Evolutionary conservation across 1,140 invertebrate species (phyloP).

Genomic region (Tigriopus japonicus): DNA sequence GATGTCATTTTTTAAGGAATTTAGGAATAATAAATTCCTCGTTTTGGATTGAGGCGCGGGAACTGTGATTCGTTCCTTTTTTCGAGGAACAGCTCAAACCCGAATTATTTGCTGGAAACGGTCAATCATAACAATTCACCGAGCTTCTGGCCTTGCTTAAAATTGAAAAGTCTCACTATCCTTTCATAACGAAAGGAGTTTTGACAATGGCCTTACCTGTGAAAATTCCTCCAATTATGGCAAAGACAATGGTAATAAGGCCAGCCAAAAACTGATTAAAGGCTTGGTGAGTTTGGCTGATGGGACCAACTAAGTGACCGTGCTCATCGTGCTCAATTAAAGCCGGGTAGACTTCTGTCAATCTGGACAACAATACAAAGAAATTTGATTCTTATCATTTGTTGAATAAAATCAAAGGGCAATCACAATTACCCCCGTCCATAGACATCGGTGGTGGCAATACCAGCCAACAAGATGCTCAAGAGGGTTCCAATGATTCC

Average conservation of each 20-base stretch:
- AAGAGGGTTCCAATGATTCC: conserved; percentile 62
- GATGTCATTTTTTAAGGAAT: too few species aligned
- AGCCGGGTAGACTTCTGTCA: not conserved
- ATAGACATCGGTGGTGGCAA: conserved; percentile 36
- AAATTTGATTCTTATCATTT: too few species aligned
- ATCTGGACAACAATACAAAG: not conserved
- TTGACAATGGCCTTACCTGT: too few species aligned
- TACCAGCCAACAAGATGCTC: conserved; percentile 48
- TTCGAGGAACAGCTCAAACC: too few species aligned
- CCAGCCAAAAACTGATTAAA: not conserved
- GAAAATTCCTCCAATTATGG: not conserved
- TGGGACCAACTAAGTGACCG: not conserved
- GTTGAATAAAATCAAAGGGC: not conserved
- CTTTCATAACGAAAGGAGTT: too few species aligned
- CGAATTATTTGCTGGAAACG: too few species aligned
- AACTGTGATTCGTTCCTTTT: too few species aligned
- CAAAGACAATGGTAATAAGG: not conserved
- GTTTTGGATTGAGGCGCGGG: too few species aligned
- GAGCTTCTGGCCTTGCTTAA: too few species aligned
- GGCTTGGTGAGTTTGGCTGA: not conserved
- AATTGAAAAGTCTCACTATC: too few species aligned
- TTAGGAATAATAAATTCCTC: too few species aligned
- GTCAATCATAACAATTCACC: too few species aligned
- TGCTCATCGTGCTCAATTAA: not conserved
- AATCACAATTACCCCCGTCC: not conserved